phyloP scores from a whole-genome alignment of 1,140 invertebrate genomes.

The Drosophila navojoa region DNA sequence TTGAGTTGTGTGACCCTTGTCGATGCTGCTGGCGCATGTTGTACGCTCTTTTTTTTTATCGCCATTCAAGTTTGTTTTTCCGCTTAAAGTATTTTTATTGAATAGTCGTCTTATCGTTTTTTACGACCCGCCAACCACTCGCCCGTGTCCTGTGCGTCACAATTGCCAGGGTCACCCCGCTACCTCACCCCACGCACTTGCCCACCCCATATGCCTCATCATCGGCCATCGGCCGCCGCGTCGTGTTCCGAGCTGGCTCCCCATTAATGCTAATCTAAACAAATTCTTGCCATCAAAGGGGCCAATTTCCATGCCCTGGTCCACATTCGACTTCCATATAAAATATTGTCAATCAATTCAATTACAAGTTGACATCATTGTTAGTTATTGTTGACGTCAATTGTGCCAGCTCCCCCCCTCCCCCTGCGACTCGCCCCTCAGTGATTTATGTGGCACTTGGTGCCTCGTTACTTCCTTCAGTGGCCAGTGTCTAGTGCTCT shows the following conservation, averaged over 20 bases:
- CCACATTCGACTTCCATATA: constrained; percentile 55
- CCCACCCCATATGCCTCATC: constrained; percentile 5
- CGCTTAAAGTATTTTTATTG: constrained; percentile 84
- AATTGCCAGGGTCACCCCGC: not conserved
- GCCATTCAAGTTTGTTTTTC: constrained; percentile 83
- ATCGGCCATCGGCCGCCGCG: constrained; percentile 22
- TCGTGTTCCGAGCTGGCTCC: constrained; percentile 25
- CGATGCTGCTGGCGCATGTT: constrained; percentile 14
- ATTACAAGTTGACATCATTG: constrained; percentile 83
- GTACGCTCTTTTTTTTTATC: constrained; percentile 58
- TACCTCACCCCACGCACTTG: no score
- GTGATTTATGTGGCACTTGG: constrained; percentile 48
- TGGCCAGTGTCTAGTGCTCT: not conserved
- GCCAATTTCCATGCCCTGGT: constrained; percentile 18
- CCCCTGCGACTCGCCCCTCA: constrained; percentile 17
- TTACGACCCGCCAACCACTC: constrained; percentile 68
- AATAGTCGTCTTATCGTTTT: constrained; percentile 77
- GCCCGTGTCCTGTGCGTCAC: constrained; percentile 43
- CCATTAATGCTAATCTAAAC: constrained; percentile 83
- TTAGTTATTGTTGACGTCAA: constrained; percentile 82
- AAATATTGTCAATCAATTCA: constrained; percentile 84
- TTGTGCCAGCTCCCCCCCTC: constrained; percentile 44
- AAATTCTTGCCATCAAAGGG: constrained; percentile 76
- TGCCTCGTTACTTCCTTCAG: constrained; percentile 28
- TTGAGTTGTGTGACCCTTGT: constrained; percentile 45